These are phyloP conservation scores for Hyposoter didymator DNA, from an alignment of 2,888 invertebrate species.

Conservation along the genomic window DNA sequence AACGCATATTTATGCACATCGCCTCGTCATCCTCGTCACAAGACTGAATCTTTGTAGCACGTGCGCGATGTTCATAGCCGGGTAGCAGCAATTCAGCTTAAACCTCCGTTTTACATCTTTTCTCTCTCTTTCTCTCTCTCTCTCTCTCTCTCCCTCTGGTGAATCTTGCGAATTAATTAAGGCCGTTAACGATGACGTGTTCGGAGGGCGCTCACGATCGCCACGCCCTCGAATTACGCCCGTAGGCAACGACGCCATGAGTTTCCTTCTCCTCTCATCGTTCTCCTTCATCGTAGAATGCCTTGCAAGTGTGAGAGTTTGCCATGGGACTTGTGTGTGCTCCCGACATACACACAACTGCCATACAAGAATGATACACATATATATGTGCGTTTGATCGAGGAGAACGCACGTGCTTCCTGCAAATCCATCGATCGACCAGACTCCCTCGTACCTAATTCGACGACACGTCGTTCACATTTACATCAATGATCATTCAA, in stretches of 20 bases:
- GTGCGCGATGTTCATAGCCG: constrained; percentile 48
- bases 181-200: constrained; percentile 69
- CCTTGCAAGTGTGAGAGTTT: constrained; percentile 18
- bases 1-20: constrained; percentile 31
- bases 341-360: background rate
- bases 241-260: constrained; percentile 61
- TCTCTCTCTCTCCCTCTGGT: constrained; percentile 34
- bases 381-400: constrained; percentile 40
- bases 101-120: constrained; percentile 43
- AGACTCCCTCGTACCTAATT: constrained; percentile 55
- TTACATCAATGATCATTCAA: constrained; percentile 55
- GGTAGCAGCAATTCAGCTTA: constrained; percentile 39
- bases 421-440: constrained; percentile 60
- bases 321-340: constrained; percentile 7
- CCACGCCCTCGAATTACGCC: constrained; percentile 71
- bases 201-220: constrained; percentile 64
- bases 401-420: constrained; percentile 39
- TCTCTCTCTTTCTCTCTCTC: constrained; percentile 40
- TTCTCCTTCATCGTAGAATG: constrained; percentile 26
- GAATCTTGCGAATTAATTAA: constrained; percentile 68
- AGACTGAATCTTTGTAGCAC: constrained; percentile 61
- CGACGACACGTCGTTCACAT: constrained; percentile 59
- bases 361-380: background rate
- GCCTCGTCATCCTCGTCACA: constrained; percentile 14
- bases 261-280: constrained; percentile 49